These are phyloP conservation scores for Alitta virens DNA, from an alignment of 2,888 invertebrate species.

Conservation along the genomic window DNA sequence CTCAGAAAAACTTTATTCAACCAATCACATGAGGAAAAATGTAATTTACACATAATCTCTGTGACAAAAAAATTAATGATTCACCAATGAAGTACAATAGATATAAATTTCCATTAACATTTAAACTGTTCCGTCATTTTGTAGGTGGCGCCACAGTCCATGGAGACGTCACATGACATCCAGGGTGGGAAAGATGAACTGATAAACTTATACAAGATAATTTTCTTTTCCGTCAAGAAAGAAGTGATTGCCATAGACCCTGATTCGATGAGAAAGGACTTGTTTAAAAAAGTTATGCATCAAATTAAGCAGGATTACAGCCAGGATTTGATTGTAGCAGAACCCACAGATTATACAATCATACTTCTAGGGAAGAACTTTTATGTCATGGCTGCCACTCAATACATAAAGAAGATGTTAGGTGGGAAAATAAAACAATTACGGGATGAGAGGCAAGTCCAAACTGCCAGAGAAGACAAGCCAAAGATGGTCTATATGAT, in stretches of 20 bases:
- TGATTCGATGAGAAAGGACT: background rate
- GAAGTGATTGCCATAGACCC: background rate
- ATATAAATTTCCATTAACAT: too few relatives aligned
- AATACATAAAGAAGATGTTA: background rate
- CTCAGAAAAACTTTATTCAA: too few relatives aligned
- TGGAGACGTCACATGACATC: too few relatives aligned
- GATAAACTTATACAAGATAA: background rate
- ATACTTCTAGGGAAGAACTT: background rate
- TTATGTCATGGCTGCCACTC: background rate
- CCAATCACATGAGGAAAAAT: too few relatives aligned
- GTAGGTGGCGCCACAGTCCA: background rate
- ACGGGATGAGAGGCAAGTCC: background rate
- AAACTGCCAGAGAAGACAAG: background rate
- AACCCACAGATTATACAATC: background rate
- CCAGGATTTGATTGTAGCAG: background rate
- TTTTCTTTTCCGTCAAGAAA: background rate
- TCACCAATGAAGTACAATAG: too few relatives aligned
- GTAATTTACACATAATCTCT: too few relatives aligned
- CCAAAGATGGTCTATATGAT: slow-evolving; percentile 7
- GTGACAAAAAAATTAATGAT: too few relatives aligned
- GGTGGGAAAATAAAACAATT: background rate
- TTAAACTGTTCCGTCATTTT: too few relatives aligned
- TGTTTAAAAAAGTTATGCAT: background rate
- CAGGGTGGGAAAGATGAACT: background rate
- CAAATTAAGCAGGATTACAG: background rate